phyloP scores from a whole-genome alignment of 2,888 invertebrate genomes.

The Pterobdella sp. region DNA sequence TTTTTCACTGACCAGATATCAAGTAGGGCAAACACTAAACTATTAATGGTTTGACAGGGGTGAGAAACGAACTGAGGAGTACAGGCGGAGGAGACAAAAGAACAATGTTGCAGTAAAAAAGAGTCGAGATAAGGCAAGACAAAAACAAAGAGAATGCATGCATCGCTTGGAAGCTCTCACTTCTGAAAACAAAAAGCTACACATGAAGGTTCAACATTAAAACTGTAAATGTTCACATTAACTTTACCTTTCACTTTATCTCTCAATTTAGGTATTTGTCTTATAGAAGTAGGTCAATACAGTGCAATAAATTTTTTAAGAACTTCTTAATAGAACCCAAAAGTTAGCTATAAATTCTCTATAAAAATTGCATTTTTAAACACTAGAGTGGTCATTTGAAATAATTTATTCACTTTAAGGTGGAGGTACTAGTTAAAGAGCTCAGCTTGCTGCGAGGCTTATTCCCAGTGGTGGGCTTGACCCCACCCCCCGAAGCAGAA shows the following conservation, averaged over 20 bases:
- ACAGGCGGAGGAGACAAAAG: conserved; percentile 77
- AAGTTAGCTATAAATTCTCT: too few relatives aligned
- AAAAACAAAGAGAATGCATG: conserved; percentile 76
- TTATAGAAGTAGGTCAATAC: background rate
- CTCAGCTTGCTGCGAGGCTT: conserved; percentile 71
- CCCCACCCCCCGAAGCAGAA: conserved; percentile 22
- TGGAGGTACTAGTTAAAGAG: conserved; percentile 75
- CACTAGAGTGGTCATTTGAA: too few relatives aligned
- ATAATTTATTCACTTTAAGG: conserved; percentile 41
- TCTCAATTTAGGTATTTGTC: background rate
- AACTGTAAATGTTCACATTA: background rate
- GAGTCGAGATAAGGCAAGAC: conserved; percentile 70
- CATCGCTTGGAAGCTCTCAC: conserved; percentile 82
- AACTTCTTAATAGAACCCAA: too few relatives aligned
- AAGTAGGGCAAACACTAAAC: too few relatives aligned
- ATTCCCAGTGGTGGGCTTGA: conserved; percentile 43
- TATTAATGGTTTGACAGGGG: background rate
- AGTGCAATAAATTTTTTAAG: too few relatives aligned
- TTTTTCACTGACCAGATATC: too few relatives aligned
- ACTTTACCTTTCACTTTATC: background rate
- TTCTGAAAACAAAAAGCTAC: conserved; percentile 80
- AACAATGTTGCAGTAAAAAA: conserved; percentile 94
- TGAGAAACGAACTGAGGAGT: conserved; percentile 62
- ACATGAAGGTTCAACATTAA: conserved; percentile 59
- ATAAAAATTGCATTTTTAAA: too few relatives aligned